These are phyloP conservation scores for Siniperca knerii DNA, from an alignment of 2,113 vertebrate genomes.

Conservation along the genomic window DNA sequence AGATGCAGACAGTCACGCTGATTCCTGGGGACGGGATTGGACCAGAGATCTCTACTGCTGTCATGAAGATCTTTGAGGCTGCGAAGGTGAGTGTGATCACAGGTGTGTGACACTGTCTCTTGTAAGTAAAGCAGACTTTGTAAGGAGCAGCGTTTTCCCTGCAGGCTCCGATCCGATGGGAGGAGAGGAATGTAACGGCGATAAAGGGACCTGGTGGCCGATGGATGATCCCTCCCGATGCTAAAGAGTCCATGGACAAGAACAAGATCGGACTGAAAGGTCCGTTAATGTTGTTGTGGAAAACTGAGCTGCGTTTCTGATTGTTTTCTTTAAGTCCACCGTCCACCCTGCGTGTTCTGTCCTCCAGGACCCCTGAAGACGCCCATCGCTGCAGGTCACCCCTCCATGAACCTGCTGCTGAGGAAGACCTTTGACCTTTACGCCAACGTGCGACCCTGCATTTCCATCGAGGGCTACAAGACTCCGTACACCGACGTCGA, in stretches of 20 bases:
- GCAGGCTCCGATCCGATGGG: slow-evolving; percentile 93
- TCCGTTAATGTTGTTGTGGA: slow-evolving; percentile 37
- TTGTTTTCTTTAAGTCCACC: neutral
- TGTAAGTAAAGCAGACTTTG: no score
- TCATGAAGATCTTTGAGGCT: slow-evolving; percentile 77
- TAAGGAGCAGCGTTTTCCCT: neutral
- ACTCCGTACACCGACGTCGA: slow-evolving; percentile 91
- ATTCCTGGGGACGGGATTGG: slow-evolving; percentile 78
- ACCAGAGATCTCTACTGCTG: slow-evolving; percentile 71
- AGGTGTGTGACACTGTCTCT: no score
- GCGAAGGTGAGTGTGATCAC: slow-evolving; percentile 58
- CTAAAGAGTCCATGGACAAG: slow-evolving; percentile 97
- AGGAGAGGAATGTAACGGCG: slow-evolving; percentile 92
- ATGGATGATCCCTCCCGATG: slow-evolving; percentile 96
- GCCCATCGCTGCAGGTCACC: slow-evolving; percentile 95
- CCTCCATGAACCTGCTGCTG: slow-evolving; percentile 96
- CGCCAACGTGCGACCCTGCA: slow-evolving; percentile 93
- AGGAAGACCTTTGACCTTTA: slow-evolving; percentile 97
- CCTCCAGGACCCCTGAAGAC: slow-evolving; percentile 93
- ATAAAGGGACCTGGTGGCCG: slow-evolving; percentile 92
- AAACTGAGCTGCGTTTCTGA: no score
- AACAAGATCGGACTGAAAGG: slow-evolving; percentile 98
- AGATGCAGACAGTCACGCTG: slow-evolving; percentile 76
- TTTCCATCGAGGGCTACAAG: slow-evolving; percentile 97
- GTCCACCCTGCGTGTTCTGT: neutral